Conservation (phyloP, 1,140 invertebrate genomes). For the Dinoponera quadriceps region DNA sequence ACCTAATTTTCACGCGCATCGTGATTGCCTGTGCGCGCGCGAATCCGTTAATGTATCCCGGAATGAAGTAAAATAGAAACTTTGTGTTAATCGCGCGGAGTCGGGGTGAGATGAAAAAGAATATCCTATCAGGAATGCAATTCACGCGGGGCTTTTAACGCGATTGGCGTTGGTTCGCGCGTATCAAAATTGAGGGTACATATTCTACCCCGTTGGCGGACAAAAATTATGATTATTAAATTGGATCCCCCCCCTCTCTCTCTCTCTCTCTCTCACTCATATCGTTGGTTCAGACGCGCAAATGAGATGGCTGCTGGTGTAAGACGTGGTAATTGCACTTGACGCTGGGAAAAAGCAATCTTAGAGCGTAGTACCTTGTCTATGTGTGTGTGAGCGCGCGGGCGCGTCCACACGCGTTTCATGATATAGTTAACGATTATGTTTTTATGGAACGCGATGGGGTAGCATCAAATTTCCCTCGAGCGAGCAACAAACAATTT, state of each 20-base stretch:
- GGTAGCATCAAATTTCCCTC: background rate
- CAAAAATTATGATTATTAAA: slow-evolving; percentile 10
- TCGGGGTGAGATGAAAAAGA: slow-evolving; percentile 18
- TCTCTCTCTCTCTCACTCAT: background rate
- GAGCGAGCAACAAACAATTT: background rate
- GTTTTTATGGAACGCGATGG: no score
- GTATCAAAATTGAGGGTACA: background rate
- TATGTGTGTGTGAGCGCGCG: no score
- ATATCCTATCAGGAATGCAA: slow-evolving; percentile 24
- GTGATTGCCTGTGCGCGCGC: slow-evolving; percentile 24
- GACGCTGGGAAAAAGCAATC: background rate
- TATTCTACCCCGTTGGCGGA: background rate
- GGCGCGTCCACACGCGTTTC: no score
- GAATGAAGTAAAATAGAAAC: slow-evolving; percentile 29
- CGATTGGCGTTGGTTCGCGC: background rate
- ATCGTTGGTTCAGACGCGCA: background rate
- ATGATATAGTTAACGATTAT: no score
- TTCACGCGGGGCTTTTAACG: slow-evolving; percentile 28
- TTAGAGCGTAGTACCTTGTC: background rate
- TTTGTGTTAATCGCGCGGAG: slow-evolving; percentile 9
- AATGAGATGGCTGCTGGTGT: background rate
- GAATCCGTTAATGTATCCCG: background rate
- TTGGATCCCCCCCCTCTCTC: background rate
- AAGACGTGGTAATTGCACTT: background rate
- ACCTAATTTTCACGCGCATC: slow-evolving; percentile 30